Conservation (phyloP, 1,140 invertebrate genomes). For the Halyomorpha halys region DNA sequence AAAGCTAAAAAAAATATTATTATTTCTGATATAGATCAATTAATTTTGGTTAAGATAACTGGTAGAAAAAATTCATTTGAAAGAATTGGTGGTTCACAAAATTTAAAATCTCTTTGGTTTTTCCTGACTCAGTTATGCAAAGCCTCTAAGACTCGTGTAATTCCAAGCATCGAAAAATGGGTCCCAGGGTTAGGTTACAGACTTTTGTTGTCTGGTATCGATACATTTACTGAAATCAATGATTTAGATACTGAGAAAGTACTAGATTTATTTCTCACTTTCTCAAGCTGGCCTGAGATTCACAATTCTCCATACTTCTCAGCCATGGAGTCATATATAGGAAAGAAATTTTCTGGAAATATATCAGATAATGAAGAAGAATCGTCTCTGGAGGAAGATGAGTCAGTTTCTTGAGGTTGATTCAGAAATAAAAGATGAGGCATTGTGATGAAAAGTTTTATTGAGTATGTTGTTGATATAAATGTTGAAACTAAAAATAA, state of each 20-base stretch:
- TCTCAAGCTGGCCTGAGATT: slow-evolving; percentile 39
- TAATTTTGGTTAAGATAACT: slow-evolving; percentile 18
- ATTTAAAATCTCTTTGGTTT: slow-evolving; percentile 23
- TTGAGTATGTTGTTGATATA: too few species aligned
- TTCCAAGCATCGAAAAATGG: slow-evolving; percentile 35
- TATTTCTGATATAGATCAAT: slow-evolving; percentile 3
- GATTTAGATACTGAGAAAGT: slow-evolving; percentile 36
- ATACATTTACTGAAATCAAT: slow-evolving; percentile 39
- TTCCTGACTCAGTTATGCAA: slow-evolving; percentile 16
- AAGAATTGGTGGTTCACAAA: neutral
- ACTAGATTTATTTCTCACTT: slow-evolving; percentile 36
- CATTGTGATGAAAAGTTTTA: too few species aligned
- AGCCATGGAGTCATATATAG: slow-evolving; percentile 30
- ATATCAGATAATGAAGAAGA: too few species aligned
- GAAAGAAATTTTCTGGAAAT: too few species aligned
- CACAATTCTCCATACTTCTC: slow-evolving; percentile 31
- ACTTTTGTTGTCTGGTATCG: slow-evolving; percentile 36
- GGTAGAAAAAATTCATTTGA: slow-evolving; percentile 22
- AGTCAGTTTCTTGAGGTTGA: too few species aligned
- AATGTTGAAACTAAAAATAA: too few species aligned
- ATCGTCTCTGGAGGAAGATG: too few species aligned
- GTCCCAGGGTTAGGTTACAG: slow-evolving; percentile 39
- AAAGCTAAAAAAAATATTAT: neutral
- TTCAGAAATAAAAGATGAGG: too few species aligned
- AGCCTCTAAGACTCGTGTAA: neutral